Conservation (phyloP, 1,140 invertebrate species). For the Temnothorax curvispinosus region DNA sequence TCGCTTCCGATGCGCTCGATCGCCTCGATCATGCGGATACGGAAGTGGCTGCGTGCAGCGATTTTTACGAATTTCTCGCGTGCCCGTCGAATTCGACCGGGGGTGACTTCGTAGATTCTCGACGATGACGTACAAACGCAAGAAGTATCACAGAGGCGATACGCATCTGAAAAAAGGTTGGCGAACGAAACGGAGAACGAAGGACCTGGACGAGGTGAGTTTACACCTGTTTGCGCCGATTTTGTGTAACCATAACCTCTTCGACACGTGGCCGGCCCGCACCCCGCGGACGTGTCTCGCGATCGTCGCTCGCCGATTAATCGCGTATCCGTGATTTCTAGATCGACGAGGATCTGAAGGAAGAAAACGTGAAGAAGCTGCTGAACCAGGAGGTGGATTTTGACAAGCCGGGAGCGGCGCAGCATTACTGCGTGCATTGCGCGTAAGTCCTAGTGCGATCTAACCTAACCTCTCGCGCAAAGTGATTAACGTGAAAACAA, state of each 20-base stretch:
- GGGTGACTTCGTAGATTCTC: not conserved
- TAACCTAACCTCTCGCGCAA: conserved; percentile 20
- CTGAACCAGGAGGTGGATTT: conserved; percentile 95
- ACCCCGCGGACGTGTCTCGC: not conserved
- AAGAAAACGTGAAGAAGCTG: conserved; percentile 90
- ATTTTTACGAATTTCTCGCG: not conserved
- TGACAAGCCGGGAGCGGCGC: conserved; percentile 95
- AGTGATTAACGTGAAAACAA: not conserved
- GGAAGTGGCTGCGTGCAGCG: not conserved
- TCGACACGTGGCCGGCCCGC: conserved; percentile 40
- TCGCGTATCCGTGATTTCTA: conserved; percentile 79
- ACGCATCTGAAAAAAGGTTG: conserved; percentile 91
- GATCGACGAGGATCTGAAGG: conserved; percentile 92
- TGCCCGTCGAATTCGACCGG: not conserved
- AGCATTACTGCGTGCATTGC: conserved; percentile 97
- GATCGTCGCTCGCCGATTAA: conserved; percentile 26
- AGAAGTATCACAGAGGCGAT: conserved; percentile 92
- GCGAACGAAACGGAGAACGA: conserved; percentile 90
- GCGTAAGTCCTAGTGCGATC: conserved; percentile 88
- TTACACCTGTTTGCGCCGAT: conserved; percentile 60
- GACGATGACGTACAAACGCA: conserved; percentile 89
- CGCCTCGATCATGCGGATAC: not conserved
- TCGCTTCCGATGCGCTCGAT: no score
- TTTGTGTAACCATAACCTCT: conserved; percentile 71
- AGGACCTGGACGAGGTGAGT: conserved; percentile 92